A percentile compares a stretch with the other conserved stretches of the same genome.
phyloP scores from a whole-genome alignment of 2,113 vertebrate genomes.

The Ammodytes marinus region DNA sequence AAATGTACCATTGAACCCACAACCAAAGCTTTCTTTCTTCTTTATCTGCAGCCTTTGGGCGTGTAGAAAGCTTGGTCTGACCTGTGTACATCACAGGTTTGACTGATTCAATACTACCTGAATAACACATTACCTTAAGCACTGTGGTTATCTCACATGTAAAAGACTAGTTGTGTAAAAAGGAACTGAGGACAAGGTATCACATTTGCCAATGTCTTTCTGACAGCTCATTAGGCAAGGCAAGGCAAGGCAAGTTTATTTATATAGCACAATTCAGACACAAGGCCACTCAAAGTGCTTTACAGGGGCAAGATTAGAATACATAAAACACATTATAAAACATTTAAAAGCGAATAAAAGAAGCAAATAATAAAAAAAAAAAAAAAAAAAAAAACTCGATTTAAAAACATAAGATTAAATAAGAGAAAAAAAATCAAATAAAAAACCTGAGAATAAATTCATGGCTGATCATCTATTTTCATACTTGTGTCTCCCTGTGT shows the following conservation, averaged over 20 bases:
- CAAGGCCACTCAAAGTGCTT: too few species aligned
- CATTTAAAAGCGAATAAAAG: too few species aligned
- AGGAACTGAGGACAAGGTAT: conserved; percentile 17
- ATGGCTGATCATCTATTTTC: background rate
- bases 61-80: conserved; percentile 1
- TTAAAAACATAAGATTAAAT: too few species aligned
- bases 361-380: too few species aligned
- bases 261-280: too few species aligned
- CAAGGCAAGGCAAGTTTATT: too few species aligned
- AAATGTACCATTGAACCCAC: conserved; percentile 24
- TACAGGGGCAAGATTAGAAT: too few species aligned
- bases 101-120: conserved; percentile 45
- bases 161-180: conserved; percentile 25
- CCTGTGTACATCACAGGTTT: background rate
- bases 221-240: conserved; percentile 23
- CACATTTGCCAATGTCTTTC: conserved; percentile 8
- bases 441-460: background rate
- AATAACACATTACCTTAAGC: conserved; percentile 36
- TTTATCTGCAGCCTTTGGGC: conserved; percentile 23
- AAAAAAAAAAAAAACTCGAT: too few species aligned
- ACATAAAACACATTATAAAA: too few species aligned
- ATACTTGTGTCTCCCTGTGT: background rate
- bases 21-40: conserved; percentile 15
- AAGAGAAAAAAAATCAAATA: background rate
- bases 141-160: conserved; percentile 21